Base-by-base conservation (phyloP, 1,140 invertebrate genomes). In the Aphaenogaster rudis region DNA sequence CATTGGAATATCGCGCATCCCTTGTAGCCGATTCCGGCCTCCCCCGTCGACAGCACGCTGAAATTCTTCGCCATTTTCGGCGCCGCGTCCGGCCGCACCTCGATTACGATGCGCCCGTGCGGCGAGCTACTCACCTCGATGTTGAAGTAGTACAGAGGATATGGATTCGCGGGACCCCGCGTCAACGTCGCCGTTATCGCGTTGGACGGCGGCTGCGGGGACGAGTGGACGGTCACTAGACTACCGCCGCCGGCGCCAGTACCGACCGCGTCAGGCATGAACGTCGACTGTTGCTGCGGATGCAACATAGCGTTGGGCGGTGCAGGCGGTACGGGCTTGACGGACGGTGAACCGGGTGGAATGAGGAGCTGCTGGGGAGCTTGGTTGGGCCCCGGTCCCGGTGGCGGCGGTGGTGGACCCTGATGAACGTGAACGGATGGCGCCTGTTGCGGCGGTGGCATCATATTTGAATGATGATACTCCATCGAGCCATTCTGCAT, bases 11-110 rank as follows among this genome's bases (percentile, higher is more conserved):
- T 97, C 72, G 96, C 95, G 93, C 97, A 98, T 15, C 97, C 97
- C 86, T 97, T 97, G 92, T 98, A 98, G 42, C 97, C 97, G 78
- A 97, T 96, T 13, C 98, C 98, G 33, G 97, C 96, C 90, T 98
- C 98, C 2, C 98, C 98, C 0, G 97, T 98, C 13, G 97, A 97
- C 3, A 99, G 95, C 1, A 97, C 96, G 85, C 97, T 96, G 94
- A 99, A 99, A 94, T 99, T 99, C 93, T 98, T 98, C 36, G 98
- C 97, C 96, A 99, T 99, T 92, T 97, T 98, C 4, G 98, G 98
- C 3, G 98, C 98, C 6, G 97, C 97, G 94, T 99, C 98, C 8
- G 97, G 97, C 88, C 98, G 96, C 9, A 98, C 97, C 96, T 99
- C 98, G 88, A 98, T 97, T 5, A 98, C 96, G 72, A 98, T 96